Conservation (phyloP, 2,888 invertebrate genomes). For the Diplolepis rosae region DNA sequence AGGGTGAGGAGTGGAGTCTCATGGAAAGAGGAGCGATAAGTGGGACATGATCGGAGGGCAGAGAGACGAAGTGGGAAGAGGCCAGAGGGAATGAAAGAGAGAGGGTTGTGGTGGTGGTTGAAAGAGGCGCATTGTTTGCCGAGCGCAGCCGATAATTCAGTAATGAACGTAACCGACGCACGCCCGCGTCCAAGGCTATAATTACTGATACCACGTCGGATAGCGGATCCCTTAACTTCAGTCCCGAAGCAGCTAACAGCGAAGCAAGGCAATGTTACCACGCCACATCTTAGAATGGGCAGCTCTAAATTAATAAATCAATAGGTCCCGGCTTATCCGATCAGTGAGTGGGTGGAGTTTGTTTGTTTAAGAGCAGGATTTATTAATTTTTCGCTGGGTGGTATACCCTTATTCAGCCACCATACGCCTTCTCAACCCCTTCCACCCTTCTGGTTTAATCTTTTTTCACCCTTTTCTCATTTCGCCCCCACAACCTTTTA, state of each 20-base stretch:
- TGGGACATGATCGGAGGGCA: constrained; percentile 38
- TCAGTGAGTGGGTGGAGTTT: constrained; percentile 71
- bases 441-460: constrained; percentile 42
- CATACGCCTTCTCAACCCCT: constrained; percentile 36
- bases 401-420: constrained; percentile 58
- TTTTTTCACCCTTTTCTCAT: constrained; percentile 35
- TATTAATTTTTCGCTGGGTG: constrained; percentile 72
- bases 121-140: constrained; percentile 67
- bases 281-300: constrained; percentile 69
- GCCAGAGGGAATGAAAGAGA: constrained; percentile 34
- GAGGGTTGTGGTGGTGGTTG: constrained; percentile 37
- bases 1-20: constrained; percentile 33
- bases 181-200: constrained; percentile 70
- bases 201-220: constrained; percentile 73
- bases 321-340: constrained; percentile 70
- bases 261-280: constrained; percentile 54
- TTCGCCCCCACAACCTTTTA: constrained; percentile 38
- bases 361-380: constrained; percentile 73
- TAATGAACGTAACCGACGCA: constrained; percentile 72
- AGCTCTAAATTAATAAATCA: constrained; percentile 74
- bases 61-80: constrained; percentile 37
- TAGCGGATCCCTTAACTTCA: constrained; percentile 70
- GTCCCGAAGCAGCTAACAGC: constrained; percentile 56
- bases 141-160: constrained; percentile 72
- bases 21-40: constrained; percentile 45